A percentile compares a stretch with the other conserved stretches of the same genome.
phyloP scores from a whole-genome alignment of 2,797 vertebrate genomes.

The Nannoperca obscura region DNA sequence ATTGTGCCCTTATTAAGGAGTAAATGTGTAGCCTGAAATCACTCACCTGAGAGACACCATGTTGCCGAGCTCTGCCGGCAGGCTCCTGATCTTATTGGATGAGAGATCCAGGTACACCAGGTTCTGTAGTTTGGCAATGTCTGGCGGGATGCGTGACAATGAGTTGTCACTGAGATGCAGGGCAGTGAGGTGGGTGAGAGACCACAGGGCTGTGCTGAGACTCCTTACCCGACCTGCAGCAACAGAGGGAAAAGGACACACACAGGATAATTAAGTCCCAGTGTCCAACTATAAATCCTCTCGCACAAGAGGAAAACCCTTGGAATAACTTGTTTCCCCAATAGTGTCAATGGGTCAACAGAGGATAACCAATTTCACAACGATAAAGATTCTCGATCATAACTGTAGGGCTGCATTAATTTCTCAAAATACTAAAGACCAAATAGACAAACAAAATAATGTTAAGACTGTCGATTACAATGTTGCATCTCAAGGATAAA shows the following conservation, averaged over 20 bases:
- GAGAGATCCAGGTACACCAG: conserved; percentile 98
- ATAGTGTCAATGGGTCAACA: neutral
- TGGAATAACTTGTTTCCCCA: neutral
- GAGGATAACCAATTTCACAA: neutral
- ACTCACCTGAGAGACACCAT: conserved; percentile 98
- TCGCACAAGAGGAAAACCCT: neutral
- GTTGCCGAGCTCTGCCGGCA: conserved; percentile 99
- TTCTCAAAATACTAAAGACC: neutral
- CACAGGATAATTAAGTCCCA: neutral
- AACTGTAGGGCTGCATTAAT: neutral
- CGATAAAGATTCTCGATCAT: neutral
- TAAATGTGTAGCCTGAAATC: neutral
- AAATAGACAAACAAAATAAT: neutral
- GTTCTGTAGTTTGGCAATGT: conserved; percentile 99
- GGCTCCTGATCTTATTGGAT: conserved; percentile 98
- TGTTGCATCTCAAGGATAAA: neutral
- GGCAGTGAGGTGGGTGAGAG: conserved; percentile 98
- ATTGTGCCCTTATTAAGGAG: neutral
- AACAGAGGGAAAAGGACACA: conserved; percentile 19
- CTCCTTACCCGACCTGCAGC: conserved; percentile 94
- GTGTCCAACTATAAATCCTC: neutral
- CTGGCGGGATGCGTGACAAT: conserved; percentile 97
- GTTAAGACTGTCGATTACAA: neutral
- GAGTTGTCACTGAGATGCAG: conserved; percentile 99
- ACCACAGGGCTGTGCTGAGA: conserved; percentile 96